These are phyloP conservation scores for Nomada lathburiana DNA, from an alignment of 2,888 invertebrate genomes.

Conservation along the genomic window DNA sequence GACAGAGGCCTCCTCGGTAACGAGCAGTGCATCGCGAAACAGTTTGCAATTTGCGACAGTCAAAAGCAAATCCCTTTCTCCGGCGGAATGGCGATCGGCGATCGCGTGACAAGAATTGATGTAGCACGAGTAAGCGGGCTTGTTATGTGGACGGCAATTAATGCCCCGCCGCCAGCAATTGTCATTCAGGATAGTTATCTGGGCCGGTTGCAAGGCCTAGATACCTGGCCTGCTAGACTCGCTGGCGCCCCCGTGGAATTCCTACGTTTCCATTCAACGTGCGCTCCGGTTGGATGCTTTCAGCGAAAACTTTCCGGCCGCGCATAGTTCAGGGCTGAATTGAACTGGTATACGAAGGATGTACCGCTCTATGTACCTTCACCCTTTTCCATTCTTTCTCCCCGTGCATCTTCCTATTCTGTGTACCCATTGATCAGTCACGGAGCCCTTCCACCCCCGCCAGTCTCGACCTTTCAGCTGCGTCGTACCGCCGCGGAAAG, in stretches of 20 bases:
- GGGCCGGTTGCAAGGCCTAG: conserved; percentile 29
- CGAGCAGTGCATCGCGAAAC: neutral
- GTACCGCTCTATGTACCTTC: neutral
- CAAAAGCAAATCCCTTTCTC: conserved; percentile 3
- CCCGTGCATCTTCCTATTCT: conserved; percentile 1
- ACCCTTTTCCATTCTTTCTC: neutral
- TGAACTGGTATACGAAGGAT: conserved; percentile 14
- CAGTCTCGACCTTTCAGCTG: neutral
- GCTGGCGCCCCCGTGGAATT: conserved; percentile 19
- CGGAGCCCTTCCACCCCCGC: neutral
- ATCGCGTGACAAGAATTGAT: conserved; percentile 60
- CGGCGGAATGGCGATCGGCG: conserved; percentile 36
- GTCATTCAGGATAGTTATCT: conserved; percentile 59
- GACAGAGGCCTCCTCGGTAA: neutral
- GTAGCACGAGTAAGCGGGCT: conserved; percentile 44
- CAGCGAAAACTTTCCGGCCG: neutral
- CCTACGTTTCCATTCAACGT: neutral
- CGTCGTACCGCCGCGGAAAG: neutral
- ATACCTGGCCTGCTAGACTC: conserved; percentile 34
- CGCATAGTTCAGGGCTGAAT: neutral
- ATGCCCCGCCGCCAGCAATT: conserved; percentile 56
- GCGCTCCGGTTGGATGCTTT: neutral
- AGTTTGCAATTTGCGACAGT: conserved; percentile 4
- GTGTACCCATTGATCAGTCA: conserved; percentile 16
- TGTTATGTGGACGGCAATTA: conserved; percentile 63